Evolutionary conservation across 2,888 invertebrate species (phyloP).

Genomic region (Caenorhabditis sp.): DNA sequence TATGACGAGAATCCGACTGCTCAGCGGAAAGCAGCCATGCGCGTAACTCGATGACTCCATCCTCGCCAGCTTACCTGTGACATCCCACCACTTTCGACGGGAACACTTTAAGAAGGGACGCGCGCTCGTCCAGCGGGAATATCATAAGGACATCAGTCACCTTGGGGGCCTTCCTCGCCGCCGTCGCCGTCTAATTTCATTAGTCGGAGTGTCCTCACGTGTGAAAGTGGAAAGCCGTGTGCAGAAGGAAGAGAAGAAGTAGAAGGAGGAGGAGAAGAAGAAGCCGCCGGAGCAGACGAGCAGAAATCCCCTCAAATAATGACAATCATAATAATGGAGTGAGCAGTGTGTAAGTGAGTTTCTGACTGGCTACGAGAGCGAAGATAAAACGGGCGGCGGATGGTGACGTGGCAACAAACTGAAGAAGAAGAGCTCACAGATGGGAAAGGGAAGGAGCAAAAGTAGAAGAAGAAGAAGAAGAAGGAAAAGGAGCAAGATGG

Average conservation of each 20-base stretch:
- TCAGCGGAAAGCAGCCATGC: no score
- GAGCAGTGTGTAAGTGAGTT: slow-evolving; percentile 10
- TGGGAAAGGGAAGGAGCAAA: slow-evolving; percentile 13
- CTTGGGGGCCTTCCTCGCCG: slow-evolving; percentile 45
- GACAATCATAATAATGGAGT: slow-evolving; percentile 46
- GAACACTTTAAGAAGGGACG: slow-evolving; percentile 20
- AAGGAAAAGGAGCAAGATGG: background rate
- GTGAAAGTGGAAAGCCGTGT: slow-evolving; percentile 36
- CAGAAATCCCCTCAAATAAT: slow-evolving; percentile 33
- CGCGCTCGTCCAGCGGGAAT: slow-evolving; percentile 29
- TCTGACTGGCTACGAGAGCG: slow-evolving; percentile 6
- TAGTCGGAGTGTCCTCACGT: slow-evolving; percentile 44
- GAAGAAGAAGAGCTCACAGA: slow-evolving; percentile 18
- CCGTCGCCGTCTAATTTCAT: slow-evolving; percentile 43
- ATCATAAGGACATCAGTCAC: slow-evolving; percentile 32
- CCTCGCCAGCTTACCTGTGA: slow-evolving; percentile 13
- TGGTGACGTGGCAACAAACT: slow-evolving; percentile 40
- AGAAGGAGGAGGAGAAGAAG: slow-evolving; percentile 11
- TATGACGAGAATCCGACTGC: no score
- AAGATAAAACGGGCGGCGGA: slow-evolving; percentile 2
- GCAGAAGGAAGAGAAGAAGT: slow-evolving; percentile 11
- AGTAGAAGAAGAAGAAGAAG: background rate
- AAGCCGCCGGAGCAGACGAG: slow-evolving; percentile 12
- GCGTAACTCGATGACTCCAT: no score
- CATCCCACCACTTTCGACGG: slow-evolving; percentile 23